These are phyloP conservation scores for Pandemis heparana DNA, from an alignment of 2,888 invertebrate species.

Conservation along the genomic window DNA sequence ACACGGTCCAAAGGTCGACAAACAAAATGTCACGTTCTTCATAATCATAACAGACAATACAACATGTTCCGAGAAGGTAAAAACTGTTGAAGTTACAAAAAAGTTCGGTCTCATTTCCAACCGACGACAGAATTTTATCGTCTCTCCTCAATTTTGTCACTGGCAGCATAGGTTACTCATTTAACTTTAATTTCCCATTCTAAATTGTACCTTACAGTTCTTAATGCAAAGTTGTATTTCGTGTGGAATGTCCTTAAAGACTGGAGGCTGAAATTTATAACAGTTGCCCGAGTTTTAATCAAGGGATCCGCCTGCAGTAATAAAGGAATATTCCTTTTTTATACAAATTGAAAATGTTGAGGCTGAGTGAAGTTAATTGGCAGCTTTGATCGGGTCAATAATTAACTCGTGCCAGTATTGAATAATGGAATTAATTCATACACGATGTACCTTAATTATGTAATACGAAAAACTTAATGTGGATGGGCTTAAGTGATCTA, in stretches of 20 bases:
- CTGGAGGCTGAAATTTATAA: slow-evolving; percentile 30
- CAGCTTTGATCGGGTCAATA: not conserved
- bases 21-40: too few relatives aligned
- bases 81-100: not conserved
- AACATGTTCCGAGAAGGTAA: not conserved
- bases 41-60: too few relatives aligned
- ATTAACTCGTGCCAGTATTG: not conserved
- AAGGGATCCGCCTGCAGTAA: slow-evolving; percentile 38
- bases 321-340: slow-evolving; percentile 2
- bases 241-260: not conserved
- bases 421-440: not conserved
- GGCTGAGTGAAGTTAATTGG: not conserved
- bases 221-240: slow-evolving; percentile 15
- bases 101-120: slow-evolving; percentile 13
- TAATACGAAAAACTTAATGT: too few relatives aligned
- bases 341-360: slow-evolving; percentile 3
- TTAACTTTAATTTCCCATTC: not conserved
- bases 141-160: slow-evolving; percentile 24
- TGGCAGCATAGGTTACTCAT: slow-evolving; percentile 24
- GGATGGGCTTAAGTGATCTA: too few relatives aligned
- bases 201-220: slow-evolving; percentile 1
- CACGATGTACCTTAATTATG: too few relatives aligned
- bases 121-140: slow-evolving; percentile 10
- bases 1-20: too few relatives aligned
- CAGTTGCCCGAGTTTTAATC: slow-evolving; percentile 49